These are phyloP conservation scores for Drosophila mimetica DNA, from an alignment of 2,888 invertebrate genomes.

Conservation along the genomic window DNA sequence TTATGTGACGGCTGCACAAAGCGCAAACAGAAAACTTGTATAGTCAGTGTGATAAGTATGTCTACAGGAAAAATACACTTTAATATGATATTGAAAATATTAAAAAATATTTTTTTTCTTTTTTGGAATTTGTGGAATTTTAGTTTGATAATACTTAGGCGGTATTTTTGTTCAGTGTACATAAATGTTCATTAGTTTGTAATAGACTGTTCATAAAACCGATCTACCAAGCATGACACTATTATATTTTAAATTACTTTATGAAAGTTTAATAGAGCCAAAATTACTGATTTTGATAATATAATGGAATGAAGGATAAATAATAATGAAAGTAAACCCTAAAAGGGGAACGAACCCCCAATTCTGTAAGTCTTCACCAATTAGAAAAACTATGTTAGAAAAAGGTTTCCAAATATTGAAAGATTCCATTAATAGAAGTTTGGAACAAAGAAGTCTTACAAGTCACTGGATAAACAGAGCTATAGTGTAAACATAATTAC, in stretches of 20 bases:
- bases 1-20: constrained; percentile 8
- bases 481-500: constrained; percentile 21
- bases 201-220: neutral
- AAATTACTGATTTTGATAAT: neutral
- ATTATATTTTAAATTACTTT: neutral
- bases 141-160: no score
- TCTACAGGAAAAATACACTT: neutral
- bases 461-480: constrained; percentile 19
- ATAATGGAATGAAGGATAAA: no score
- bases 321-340: neutral
- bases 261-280: neutral
- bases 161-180: no score
- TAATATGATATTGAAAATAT: neutral
- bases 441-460: constrained; percentile 29
- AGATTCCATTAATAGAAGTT: constrained; percentile 3
- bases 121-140: no score
- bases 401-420: constrained; percentile 2
- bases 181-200: no score
- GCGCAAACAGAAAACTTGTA: constrained; percentile 13
- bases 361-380: neutral
- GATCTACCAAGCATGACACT: neutral
- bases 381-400: neutral
- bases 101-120: no score
- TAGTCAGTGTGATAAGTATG: constrained; percentile 16
- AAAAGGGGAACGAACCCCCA: neutral